Percentiles rank a stretch among this genome's conserved stretches.
phyloP scores from a whole-genome alignment of 1,140 invertebrate species.

The Cataglyphis hispanica region DNA sequence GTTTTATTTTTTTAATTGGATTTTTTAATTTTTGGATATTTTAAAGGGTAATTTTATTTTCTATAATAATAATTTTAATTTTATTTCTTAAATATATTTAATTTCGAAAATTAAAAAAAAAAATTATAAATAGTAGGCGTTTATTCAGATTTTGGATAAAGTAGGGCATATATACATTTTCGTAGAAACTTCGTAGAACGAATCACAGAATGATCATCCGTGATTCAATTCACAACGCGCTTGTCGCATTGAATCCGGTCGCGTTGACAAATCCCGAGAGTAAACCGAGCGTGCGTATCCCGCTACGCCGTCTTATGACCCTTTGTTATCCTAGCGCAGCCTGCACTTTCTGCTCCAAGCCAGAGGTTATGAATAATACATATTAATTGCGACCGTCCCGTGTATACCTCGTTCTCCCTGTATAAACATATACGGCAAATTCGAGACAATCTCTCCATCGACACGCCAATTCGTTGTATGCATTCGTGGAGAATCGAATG shows the following conservation, averaged over 20 bases:
- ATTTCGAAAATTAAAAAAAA: neutral
- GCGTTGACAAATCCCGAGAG: slow-evolving; percentile 77
- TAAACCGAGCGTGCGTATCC: slow-evolving; percentile 80
- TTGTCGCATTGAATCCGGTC: slow-evolving; percentile 71
- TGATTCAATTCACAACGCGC: slow-evolving; percentile 18
- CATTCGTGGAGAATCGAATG: slow-evolving; percentile 34
- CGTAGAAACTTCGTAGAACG: neutral
- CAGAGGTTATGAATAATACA: slow-evolving; percentile 82
- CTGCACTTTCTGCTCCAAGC: slow-evolving; percentile 64
- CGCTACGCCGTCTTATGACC: slow-evolving; percentile 6
- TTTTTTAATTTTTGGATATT: neutral
- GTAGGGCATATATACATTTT: neutral
- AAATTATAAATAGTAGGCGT: neutral
- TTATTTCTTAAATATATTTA: neutral
- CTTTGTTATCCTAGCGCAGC: slow-evolving; percentile 53
- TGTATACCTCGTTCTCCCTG: neutral
- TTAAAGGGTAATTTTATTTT: neutral
- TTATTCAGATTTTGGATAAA: slow-evolving; percentile 1
- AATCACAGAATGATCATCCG: slow-evolving; percentile 27
- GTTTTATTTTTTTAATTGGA: neutral
- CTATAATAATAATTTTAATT: too few species aligned
- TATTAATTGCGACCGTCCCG: slow-evolving; percentile 68
- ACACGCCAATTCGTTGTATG: slow-evolving; percentile 12
- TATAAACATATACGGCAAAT: slow-evolving; percentile 6
- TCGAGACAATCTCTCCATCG: slow-evolving; percentile 24